Evolutionary conservation across 2,888 invertebrate genomes (phyloP).

Genomic region (Plebejus melissa): DNA sequence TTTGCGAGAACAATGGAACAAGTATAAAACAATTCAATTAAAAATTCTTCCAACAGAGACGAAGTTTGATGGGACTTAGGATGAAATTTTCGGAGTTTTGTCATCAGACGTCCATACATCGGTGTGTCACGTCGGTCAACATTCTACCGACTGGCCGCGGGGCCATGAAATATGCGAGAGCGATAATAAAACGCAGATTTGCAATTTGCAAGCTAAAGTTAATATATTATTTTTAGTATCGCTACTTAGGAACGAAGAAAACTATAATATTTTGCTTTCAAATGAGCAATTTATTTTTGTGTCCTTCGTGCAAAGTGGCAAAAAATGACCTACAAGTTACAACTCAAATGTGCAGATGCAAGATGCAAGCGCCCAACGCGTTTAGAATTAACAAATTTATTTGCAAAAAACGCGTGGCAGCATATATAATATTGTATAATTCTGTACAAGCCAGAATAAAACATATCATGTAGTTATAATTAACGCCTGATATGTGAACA

Average conservation of each 20-base stretch:
- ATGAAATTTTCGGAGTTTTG: conserved; percentile 36
- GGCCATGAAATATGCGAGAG: neutral
- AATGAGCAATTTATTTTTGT: neutral
- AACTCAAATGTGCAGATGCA: too few species aligned
- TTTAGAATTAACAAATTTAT: too few species aligned
- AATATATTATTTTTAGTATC: too few species aligned
- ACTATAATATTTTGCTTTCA: neutral
- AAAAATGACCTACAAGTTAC: too few species aligned
- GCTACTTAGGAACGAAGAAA: too few species aligned
- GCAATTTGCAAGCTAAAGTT: neutral
- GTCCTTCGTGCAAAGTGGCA: neutral
- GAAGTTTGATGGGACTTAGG: conserved; percentile 32
- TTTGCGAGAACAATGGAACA: conserved; percentile 26
- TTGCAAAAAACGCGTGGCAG: too few species aligned
- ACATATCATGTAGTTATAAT: too few species aligned
- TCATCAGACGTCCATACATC: conserved; percentile 33
- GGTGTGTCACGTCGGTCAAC: conserved; percentile 35
- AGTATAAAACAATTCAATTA: conserved; percentile 29
- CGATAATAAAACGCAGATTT: neutral
- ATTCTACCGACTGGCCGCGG: conserved; percentile 19
- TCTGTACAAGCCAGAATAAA: too few species aligned
- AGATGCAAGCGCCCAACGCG: too few species aligned
- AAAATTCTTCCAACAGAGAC: conserved; percentile 26
- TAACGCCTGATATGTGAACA: too few species aligned
- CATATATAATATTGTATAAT: too few species aligned